Evolutionary conservation across 2,888 invertebrate genomes (phyloP), one percentile per base, ranked within the genome.

Genomic region (Eupithecia abbreviata): DNA sequence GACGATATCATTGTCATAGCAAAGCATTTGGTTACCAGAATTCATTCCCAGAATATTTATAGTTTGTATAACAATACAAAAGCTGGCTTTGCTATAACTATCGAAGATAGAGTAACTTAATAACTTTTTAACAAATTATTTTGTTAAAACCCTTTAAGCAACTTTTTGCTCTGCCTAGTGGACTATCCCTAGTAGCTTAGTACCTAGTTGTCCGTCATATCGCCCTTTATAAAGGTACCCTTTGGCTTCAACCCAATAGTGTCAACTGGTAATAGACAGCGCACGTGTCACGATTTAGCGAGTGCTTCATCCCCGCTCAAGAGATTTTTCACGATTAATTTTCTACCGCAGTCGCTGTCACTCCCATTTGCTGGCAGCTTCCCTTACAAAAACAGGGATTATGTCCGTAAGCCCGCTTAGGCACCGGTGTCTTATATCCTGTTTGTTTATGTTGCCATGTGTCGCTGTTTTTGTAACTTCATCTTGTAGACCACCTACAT

Each of bases 251-350:
- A 82, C 91, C 91, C 93, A 92, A 91, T 88, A 90, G 89, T 90
- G 93, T 92, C 93, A 92, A 90, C 91, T 89, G 90, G 89, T 92
- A 93, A 94, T 91, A 92, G 93, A 93, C 91, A 89, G 88, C 86
- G 90, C 93, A 93, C 94, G 94, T 93, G 94, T 86, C 91, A 79
- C 87, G 92, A 90, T 91, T 94, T 93, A 93, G 87, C 90, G 88
- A 81, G 82, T 85, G 85, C 84, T 89, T 87, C 88, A 85, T 88
- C 88, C 89, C 86, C 83, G 86, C 85, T 89, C 84, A 88, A 90
- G 88, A 91, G 91, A 93, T 93, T 94, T 93, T 94, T 92, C 93
- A 92, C 92, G 92, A 93, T 93, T 93, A 93, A 94, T 94, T 93
- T 90, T 91, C 89, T 90, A 88, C 89, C 90, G 89, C 88, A 90